These are phyloP conservation scores for Ischnus inquisitorius DNA, from an alignment of 2,888 invertebrate genomes.

Conservation along the genomic window DNA sequence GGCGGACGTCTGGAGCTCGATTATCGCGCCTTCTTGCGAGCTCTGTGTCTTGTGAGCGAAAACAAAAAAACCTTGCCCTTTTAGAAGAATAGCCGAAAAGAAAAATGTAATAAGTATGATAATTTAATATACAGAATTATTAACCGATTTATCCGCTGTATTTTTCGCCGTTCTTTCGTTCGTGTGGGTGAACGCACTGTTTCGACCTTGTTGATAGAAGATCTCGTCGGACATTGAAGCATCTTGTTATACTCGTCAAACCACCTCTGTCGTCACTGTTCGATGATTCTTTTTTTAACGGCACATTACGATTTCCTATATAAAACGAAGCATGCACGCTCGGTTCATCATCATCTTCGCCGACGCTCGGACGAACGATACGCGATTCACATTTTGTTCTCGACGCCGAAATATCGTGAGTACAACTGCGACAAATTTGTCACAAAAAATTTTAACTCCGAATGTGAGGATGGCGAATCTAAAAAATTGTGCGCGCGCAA, in stretches of 20 bases:
- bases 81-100: conserved; percentile 46
- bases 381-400: neutral
- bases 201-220: neutral
- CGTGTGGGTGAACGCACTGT: conserved; percentile 17
- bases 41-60: conserved; percentile 88
- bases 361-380: neutral
- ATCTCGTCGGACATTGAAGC: conserved; percentile 4
- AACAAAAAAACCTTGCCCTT: conserved; percentile 74
- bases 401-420: conserved; percentile 15
- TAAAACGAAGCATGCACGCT: conserved; percentile 21
- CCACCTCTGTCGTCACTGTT: conserved; percentile 13
- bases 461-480: neutral
- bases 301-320: conserved; percentile 14
- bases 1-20: conserved; percentile 89
- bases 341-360: conserved; percentile 4
- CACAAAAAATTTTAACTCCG: neutral
- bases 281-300: neutral
- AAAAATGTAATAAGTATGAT: neutral
- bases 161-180: neutral
- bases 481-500: neutral
- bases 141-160: neutral
- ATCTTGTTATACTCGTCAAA: conserved; percentile 54
- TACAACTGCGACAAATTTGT: neutral
- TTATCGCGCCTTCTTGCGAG: conserved; percentile 90
- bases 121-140: neutral